Evolutionary conservation across 2,888 invertebrate genomes (phyloP).

Genomic region (Campaea margaritaria): DNA sequence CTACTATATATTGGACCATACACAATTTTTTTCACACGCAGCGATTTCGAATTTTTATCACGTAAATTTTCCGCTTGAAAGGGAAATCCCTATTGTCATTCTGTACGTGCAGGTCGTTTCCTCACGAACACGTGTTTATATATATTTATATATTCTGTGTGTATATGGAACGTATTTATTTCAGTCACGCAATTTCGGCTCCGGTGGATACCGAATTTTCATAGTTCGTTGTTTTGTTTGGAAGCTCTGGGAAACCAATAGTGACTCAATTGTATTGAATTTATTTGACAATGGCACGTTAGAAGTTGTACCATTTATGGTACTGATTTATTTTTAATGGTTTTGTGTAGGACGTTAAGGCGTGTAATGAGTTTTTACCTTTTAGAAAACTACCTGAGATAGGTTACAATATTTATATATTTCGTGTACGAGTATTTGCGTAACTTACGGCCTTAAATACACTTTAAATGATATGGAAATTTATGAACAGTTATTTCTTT

Average conservation of each 20-base stretch:
- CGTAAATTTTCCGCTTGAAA: constrained; percentile 84
- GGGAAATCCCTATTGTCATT: constrained; percentile 84
- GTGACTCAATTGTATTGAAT: constrained; percentile 66
- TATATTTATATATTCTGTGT: constrained; percentile 64
- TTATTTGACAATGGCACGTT: constrained; percentile 68
- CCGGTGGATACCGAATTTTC: constrained; percentile 66
- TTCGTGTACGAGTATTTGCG: neutral
- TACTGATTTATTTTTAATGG: constrained; percentile 54
- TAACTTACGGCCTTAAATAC: too few species aligned
- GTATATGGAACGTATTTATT: constrained; percentile 73
- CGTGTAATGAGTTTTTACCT: constrained; percentile 20
- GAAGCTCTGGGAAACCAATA: constrained; percentile 55
- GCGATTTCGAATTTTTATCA: constrained; percentile 82
- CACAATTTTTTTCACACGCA: constrained; percentile 82
- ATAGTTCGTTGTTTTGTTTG: constrained; percentile 54
- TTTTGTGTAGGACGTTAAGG: constrained; percentile 30
- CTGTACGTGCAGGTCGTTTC: constrained; percentile 73
- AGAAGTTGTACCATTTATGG: constrained; percentile 50
- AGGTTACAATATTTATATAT: constrained; percentile 2
- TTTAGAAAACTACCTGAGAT: constrained; percentile 8
- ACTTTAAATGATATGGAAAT: too few species aligned
- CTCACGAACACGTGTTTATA: constrained; percentile 81
- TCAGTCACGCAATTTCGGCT: constrained; percentile 79
- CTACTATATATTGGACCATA: constrained; percentile 58
- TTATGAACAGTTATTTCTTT: too few species aligned